Evolutionary conservation across 2,113 vertebrate genomes (phyloP), one percentile per base, ranked within the genome.

Genomic region (Gallinago jamesoni): DNA sequence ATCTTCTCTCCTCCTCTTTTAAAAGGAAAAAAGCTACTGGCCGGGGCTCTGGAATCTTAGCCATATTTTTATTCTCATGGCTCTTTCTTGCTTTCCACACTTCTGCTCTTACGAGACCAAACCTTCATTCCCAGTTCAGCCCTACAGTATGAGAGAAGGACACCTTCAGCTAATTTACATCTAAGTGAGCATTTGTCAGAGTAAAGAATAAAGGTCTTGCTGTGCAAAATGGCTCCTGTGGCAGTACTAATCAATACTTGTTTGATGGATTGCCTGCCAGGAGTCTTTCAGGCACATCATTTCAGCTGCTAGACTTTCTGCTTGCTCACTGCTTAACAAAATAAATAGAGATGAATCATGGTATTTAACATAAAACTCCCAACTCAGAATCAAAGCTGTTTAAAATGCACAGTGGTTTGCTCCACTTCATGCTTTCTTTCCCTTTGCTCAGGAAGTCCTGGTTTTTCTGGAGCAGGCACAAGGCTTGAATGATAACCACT

Each of bases 301-400:
- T 95, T 97, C 94, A 78, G 90, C 78, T 72, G 96, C 95, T 97
- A 97, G 95, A 97, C 96, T 98, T 98, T 97, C 96, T 98, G 95
- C 96, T 97, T 97, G 97, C 95, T 98, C 97, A 97, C 67, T 91
- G 95, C 96, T 97, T 97, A 97, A 95, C 94, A 94, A 97, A 97
- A 97, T 96, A 97, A 97, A 95, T 92, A 97, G 89, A 95, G 90
- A 97, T 97, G 97, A 97, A 97, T 96, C 96, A 96, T 68, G 79
- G 79, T 83, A 91, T 97, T 97, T 97, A 97, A 93, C 94, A 95
- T 88, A 91, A 91, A 97, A 78, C 68, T 96, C 89, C 89, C 87
- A 82, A n/a, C 87, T 91, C 95, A 76, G 87, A 93, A 94, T 77
- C 77, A 90, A 79, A 96, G 81, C 93, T 93, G 57, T 68, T 96